Percentiles rank a stretch among this genome's conserved stretches.
Evolutionary conservation across 2,888 invertebrate species (phyloP).

Genomic region (Idaea dimidiata): DNA sequence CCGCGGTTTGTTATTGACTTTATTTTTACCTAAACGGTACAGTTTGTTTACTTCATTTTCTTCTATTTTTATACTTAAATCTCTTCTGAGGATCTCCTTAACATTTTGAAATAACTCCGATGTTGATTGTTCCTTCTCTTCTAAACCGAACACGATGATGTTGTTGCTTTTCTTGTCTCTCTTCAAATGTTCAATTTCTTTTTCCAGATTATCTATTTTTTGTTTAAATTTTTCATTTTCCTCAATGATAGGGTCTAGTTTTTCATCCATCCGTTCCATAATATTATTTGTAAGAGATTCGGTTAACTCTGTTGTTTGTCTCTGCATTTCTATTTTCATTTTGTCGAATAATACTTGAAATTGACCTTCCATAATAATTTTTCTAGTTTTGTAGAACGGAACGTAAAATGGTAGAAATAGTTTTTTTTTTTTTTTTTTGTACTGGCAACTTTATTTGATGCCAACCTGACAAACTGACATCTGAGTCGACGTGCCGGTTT

Average conservation of each 20-base stretch:
- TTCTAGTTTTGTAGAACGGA: not conserved
- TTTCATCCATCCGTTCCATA: conserved; percentile 30
- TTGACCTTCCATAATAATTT: conserved; percentile 21
- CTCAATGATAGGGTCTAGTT: conserved; percentile 27
- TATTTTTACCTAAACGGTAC: conserved; percentile 23
- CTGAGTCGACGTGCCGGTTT: too few species aligned
- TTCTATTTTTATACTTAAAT: conserved; percentile 26
- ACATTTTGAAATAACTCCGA: conserved; percentile 21
- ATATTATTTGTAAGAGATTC: conserved; percentile 24
- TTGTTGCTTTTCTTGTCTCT: conserved; percentile 26
- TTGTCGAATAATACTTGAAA: conserved; percentile 26
- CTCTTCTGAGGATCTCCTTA: conserved; percentile 19
- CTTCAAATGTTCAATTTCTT: conserved; percentile 29
- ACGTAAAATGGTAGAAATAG: not conserved
- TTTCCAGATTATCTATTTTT: conserved; percentile 28
- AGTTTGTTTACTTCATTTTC: conserved; percentile 29
- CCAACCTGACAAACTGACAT: not conserved
- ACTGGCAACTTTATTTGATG: not conserved
- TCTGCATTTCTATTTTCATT: conserved; percentile 29
- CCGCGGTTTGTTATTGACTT: conserved; percentile 18
- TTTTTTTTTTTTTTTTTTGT: conserved; percentile 2
- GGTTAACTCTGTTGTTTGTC: conserved; percentile 19
- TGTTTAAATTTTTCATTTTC: conserved; percentile 31
- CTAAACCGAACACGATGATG: conserved; percentile 24
- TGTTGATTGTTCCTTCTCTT: conserved; percentile 26